A percentile compares a stretch with the other conserved stretches of the same genome.
Conservation (phyloP, 2,113 vertebrate genomes). For the Sylvilagus bachmani region DNA sequence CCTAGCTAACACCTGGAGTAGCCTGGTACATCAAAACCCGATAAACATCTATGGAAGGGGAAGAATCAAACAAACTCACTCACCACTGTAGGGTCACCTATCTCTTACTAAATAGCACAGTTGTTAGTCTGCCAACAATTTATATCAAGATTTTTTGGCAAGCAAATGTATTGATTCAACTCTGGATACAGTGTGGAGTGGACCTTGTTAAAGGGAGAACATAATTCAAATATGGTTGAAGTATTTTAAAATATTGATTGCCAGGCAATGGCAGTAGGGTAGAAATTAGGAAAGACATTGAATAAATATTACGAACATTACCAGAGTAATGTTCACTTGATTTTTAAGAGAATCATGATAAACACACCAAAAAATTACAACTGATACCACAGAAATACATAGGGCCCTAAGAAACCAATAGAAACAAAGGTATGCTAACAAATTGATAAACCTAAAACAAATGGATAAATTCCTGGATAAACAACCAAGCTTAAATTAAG, state of each 20-base stretch:
- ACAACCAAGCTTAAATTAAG: no score
- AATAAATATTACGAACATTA: neutral
- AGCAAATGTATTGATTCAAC: neutral
- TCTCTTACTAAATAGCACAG: neutral
- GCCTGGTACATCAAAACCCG: neutral
- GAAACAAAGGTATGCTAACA: neutral
- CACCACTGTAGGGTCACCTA: neutral
- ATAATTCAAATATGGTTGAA: neutral
- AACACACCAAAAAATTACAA: neutral
- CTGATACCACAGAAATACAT: no score
- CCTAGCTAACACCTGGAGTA: neutral
- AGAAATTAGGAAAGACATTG: neutral
- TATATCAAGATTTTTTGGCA: neutral
- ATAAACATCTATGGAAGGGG: neutral
- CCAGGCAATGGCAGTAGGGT: neutral
- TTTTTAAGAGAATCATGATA: neutral
- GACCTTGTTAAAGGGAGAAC: neutral
- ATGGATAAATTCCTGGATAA: no score
- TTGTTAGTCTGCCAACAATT: conserved; percentile 14
- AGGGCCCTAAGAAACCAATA: neutral
- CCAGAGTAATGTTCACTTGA: neutral
- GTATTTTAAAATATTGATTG: neutral
- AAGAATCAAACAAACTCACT: neutral
- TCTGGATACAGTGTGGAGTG: neutral
- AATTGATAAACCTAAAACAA: no score